These are phyloP conservation scores for Halichoerus grypus DNA, from an alignment of 2,113 vertebrate genomes.

Conservation along the genomic window DNA sequence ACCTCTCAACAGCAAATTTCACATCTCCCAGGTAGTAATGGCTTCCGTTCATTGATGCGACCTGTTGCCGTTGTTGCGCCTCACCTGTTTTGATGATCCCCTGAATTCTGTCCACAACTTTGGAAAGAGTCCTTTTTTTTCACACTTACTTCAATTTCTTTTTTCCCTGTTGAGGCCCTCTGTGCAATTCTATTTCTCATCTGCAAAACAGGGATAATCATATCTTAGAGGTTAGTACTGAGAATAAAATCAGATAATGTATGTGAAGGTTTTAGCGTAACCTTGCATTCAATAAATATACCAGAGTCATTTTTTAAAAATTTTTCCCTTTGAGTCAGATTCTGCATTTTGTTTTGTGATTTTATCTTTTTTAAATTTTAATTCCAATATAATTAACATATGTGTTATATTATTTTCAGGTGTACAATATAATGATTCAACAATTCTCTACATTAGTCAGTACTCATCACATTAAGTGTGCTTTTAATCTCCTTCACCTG, in stretches of 20 bases:
- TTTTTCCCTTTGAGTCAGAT: background rate
- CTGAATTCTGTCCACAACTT: background rate
- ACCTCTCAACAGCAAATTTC: background rate
- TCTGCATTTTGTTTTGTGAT: background rate
- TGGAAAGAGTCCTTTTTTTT: background rate
- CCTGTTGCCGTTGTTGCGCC: background rate
- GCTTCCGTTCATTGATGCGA: background rate
- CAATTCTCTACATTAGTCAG: background rate
- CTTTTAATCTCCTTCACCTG: background rate
- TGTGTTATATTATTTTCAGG: background rate
- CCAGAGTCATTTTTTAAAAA: background rate
- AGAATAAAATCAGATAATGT: background rate
- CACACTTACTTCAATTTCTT: background rate
- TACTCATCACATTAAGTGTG: background rate
- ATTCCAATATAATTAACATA: background rate
- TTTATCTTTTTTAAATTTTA: background rate
- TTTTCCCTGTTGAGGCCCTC: background rate
- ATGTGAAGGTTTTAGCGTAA: background rate
- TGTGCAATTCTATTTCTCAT: background rate
- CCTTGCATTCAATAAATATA: background rate
- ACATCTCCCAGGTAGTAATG: background rate
- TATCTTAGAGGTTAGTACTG: no score
- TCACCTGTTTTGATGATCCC: background rate
- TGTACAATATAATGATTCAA: background rate
- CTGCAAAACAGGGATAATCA: background rate